Percentiles rank a stretch among this genome's conserved stretches.
These are phyloP conservation scores for Naso thynnoides DNA, from an alignment of 2,797 vertebrate species.

Conservation along the genomic window DNA sequence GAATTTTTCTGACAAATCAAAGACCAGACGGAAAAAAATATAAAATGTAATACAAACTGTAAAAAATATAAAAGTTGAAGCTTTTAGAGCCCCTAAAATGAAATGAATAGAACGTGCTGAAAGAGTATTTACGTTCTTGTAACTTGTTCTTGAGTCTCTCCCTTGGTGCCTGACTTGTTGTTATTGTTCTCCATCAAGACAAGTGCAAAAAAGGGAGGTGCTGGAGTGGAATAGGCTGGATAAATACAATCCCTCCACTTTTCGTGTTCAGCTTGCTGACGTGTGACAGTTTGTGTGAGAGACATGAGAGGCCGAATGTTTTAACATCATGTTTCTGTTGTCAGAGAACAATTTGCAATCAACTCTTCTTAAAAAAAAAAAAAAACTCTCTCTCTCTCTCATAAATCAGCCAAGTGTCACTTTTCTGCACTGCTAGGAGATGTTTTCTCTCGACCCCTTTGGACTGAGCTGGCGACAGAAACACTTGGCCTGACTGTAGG, in stretches of 20 bases:
- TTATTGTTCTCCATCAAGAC: slow-evolving; percentile 48
- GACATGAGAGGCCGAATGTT: slow-evolving; percentile 79
- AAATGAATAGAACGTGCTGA: neutral
- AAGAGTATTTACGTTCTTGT: slow-evolving; percentile 9
- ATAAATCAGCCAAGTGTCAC: slow-evolving; percentile 77
- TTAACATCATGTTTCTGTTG: slow-evolving; percentile 62
- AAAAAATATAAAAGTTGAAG: neutral
- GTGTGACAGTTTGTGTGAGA: slow-evolving; percentile 57
- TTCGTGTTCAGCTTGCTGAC: slow-evolving; percentile 58
- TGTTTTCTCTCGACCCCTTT: slow-evolving; percentile 5
- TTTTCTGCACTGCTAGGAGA: slow-evolving; percentile 27
- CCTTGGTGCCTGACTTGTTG: slow-evolving; percentile 23
- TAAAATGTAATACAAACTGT: neutral
- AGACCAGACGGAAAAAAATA: accelerated
- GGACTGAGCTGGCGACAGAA: slow-evolving; percentile 39
- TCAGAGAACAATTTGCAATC: slow-evolving; percentile 79
- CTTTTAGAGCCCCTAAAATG: neutral
- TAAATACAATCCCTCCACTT: slow-evolving; percentile 73
- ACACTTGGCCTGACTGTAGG: slow-evolving; percentile 25
- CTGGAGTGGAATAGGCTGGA: slow-evolving; percentile 63
- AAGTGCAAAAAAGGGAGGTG: slow-evolving; percentile 17
- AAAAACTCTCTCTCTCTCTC: slow-evolving; percentile 23
- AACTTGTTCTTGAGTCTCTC: slow-evolving; percentile 24
- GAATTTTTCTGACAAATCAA: neutral
- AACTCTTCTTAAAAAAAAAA: slow-evolving; percentile 43